Conservation (phyloP, 1,140 invertebrate genomes). For the Papilio polyxenes region DNA sequence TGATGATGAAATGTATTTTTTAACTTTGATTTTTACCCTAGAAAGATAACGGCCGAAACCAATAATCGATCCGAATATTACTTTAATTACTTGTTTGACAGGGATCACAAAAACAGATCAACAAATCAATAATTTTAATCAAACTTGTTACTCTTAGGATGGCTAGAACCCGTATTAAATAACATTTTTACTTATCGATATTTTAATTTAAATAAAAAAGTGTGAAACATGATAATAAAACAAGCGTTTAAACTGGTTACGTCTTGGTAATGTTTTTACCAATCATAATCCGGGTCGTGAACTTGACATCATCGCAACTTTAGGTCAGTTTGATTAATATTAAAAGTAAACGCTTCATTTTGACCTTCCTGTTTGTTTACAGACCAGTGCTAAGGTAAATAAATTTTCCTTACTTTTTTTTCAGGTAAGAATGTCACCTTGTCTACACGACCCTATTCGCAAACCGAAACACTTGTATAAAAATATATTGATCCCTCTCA, state of each 20-base stretch:
- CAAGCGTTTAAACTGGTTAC: slow-evolving; percentile 11
- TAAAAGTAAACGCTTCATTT: background rate
- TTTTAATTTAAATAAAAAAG: background rate
- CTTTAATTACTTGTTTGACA: background rate
- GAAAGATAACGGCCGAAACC: background rate
- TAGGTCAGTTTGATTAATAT: slow-evolving; percentile 22
- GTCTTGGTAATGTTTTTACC: slow-evolving; percentile 11
- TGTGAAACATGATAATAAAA: slow-evolving; percentile 8
- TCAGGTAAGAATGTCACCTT: background rate
- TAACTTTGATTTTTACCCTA: background rate
- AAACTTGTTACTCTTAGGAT: background rate
- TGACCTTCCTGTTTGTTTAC: background rate
- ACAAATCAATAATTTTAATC: too few species aligned
- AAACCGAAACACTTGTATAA: background rate
- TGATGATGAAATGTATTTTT: background rate
- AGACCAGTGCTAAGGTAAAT: background rate
- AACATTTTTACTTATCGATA: background rate
- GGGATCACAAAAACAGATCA: too few species aligned
- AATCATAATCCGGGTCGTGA: slow-evolving; percentile 9
- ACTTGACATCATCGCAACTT: slow-evolving; percentile 3
- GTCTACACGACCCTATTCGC: background rate
- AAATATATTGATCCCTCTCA: background rate
- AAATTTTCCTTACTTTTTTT: background rate
- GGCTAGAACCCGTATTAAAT: background rate
- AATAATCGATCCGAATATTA: background rate